Evolutionary conservation across 1,140 invertebrate species (phyloP), one percentile per base, ranked within the genome.

Genomic region (Psix sp.): DNA sequence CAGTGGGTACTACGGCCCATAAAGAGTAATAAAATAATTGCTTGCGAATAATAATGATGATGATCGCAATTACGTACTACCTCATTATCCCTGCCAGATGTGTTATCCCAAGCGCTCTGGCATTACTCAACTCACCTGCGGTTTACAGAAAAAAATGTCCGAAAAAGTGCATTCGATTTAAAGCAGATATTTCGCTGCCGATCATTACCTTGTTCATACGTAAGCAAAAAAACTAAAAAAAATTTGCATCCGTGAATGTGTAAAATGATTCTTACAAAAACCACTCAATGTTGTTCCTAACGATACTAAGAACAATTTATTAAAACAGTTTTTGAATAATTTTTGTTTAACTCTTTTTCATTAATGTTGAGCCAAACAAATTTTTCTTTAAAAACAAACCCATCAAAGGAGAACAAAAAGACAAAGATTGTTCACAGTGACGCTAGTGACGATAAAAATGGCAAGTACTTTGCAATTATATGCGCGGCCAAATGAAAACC

Each of bases 401-500:
- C 77, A 81, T 78, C 80, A 78, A 78, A 82, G 80, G 48, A 1
- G 31, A 83, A 85, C 81, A 85, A 83, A 84, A 82, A 85, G 78
- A 80, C 78, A 78, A 83, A 74, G 77, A 77, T 78, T 73, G 75
- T 72, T 65, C 66, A 67, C 48, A 83, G 83, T 81, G 80, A 77
- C 81, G 56, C 76, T 79, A 78, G 76, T 74, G 82, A 80, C 78
- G 79, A 81, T 84, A 84, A 85, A 85, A 85, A 80, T 84, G 59
- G 78, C 80, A 80, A 81, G 78, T 80, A 82, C 80, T 80, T 80
- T 79, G 79, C 80, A 85, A 85, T 85, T 85, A 83, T 77, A 83
- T 78, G 78, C 74, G 67, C 74, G 72, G 77, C 59, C 78, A 76
- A 79, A 74, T 72, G 65, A 65, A 56, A 65, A 67, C 71, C 51